Evolutionary conservation across 2,888 invertebrate species (phyloP).

Genomic region (Pristionchus arcanus): DNA sequence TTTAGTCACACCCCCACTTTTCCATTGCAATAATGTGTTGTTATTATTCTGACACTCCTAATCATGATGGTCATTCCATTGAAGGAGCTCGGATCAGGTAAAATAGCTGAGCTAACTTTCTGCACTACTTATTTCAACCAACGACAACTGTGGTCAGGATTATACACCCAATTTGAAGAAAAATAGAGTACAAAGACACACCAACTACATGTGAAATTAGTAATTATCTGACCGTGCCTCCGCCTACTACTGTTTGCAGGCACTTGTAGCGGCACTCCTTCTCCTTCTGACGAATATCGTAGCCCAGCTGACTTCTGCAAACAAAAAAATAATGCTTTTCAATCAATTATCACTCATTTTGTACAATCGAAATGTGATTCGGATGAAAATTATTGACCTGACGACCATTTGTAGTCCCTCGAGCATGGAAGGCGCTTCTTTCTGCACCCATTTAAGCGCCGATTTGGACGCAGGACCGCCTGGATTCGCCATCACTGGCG

Average conservation of each 20-base stretch:
- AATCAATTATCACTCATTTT: background rate
- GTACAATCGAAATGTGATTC: background rate
- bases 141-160: too few relatives aligned
- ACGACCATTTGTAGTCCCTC: slow-evolving; percentile 64
- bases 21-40: too few relatives aligned
- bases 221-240: slow-evolving; percentile 40
- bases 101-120: too few relatives aligned
- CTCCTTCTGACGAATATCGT: slow-evolving; percentile 70
- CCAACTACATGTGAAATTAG: background rate
- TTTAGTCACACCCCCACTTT: too few relatives aligned
- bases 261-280: slow-evolving; percentile 58
- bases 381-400: background rate
- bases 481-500: slow-evolving; percentile 29
- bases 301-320: slow-evolving; percentile 74
- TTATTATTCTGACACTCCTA: too few relatives aligned
- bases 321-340: background rate
- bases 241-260: slow-evolving; percentile 50
- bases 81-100: too few relatives aligned
- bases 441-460: slow-evolving; percentile 64
- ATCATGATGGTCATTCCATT: too few relatives aligned
- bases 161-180: too few relatives aligned
- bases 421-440: slow-evolving; percentile 64
- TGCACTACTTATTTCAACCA: too few relatives aligned
- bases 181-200: background rate
- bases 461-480: slow-evolving; percentile 54